Base-by-base conservation (phyloP, 23 tunicate species). In the Styela clava region DNA sequence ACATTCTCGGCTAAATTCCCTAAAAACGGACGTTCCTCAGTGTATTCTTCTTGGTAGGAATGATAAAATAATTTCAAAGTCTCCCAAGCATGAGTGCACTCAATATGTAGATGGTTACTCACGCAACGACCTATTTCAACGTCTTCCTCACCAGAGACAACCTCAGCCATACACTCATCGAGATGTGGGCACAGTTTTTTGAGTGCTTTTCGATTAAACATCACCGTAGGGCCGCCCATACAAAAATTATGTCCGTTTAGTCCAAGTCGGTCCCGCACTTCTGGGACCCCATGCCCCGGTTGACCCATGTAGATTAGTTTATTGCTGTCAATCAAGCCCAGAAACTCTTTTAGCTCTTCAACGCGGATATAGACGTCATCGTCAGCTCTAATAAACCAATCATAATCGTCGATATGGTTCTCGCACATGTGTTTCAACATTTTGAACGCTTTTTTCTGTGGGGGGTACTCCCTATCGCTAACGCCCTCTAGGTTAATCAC, bases 21-120 rank as follows among this genome's bases (percentile, higher is more conserved):
- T 63, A 82, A 83, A 69, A 93, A 93, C 32, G 98, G 98, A 29
- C 73, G 73, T 2, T 93, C 98, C 73, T 93, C 98, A 0, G 82
- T 88, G 89, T 87, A 93, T 65, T 93, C 93, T 33, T 85, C 89
- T 81, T 82, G 90, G 78, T 93, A 93, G 35, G 98, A 88, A 69
- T 93, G 98, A 62, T 93, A 93, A 61, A 93, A 93, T 16, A 93
- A 84, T 36, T 88, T 93, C 74, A 93, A 63, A 2, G 98, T 83
- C 84, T 93, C 98, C 98, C 98, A 93, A 7, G 92, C 90, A 51
- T 93, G 87, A 29, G 98, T 93, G 87, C 98, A 93, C 77, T 93
- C 98, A 62, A 93, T 93, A 67, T 93, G 98, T 9, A 93, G 83
- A 77, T 93, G 93, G 16, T 87, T 84, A 68, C 94, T 93, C 70